A percentile compares a stretch with the other conserved stretches of the same genome.
These are phyloP conservation scores for Boloria euphrosyne DNA, from an alignment of 2,888 invertebrate species.

Conservation along the genomic window DNA sequence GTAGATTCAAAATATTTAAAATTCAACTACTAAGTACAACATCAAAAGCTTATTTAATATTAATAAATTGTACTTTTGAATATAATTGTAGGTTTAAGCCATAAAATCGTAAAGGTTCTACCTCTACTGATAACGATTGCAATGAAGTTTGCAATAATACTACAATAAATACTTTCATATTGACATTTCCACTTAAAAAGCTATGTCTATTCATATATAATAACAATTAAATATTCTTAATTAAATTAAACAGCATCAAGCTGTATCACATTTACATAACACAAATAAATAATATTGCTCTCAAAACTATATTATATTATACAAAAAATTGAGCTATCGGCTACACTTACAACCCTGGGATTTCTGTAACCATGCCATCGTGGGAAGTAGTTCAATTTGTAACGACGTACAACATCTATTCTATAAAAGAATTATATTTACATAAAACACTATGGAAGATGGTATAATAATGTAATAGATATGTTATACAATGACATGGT, in stretches of 20 bases:
- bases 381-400: constrained; percentile 25
- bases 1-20: constrained; percentile 8
- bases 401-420: background rate
- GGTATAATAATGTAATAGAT: constrained; percentile 45
- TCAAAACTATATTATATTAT: constrained; percentile 58
- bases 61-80: constrained; percentile 50
- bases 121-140: constrained; percentile 59
- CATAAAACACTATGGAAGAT: constrained; percentile 54
- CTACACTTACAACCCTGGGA: constrained; percentile 79
- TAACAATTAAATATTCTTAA: constrained; percentile 64
- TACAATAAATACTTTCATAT: constrained; percentile 56
- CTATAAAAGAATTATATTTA: constrained; percentile 62
- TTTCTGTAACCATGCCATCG: constrained; percentile 74
- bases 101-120: constrained; percentile 42
- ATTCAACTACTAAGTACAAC: constrained; percentile 41
- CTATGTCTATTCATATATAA: constrained; percentile 57
- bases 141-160: constrained; percentile 55
- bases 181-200: constrained; percentile 66
- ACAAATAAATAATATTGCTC: constrained; percentile 64
- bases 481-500: constrained; percentile 67
- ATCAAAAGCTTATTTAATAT: constrained; percentile 44
- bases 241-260: constrained; percentile 70
- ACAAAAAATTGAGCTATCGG: constrained; percentile 76
- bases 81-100: constrained; percentile 34
- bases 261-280: constrained; percentile 70